phyloP scores from a whole-genome alignment of 2,113 vertebrate species.

The Rhinoptilus africanus region DNA sequence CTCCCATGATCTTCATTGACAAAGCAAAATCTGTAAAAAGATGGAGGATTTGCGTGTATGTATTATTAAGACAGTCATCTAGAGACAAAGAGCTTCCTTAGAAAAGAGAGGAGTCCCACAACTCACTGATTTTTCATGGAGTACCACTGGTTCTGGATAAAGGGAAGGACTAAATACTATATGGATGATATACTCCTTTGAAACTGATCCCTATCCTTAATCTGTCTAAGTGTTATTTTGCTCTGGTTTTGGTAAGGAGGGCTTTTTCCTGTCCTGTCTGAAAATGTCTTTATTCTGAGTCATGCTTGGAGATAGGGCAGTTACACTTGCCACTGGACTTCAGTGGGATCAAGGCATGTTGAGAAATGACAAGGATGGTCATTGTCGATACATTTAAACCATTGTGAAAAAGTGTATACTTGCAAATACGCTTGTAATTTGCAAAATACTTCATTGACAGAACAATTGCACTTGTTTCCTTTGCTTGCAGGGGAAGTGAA shows the following conservation, averaged over 20 bases:
- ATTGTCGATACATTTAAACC: background rate
- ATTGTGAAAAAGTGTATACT: background rate
- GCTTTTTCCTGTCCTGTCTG: background rate
- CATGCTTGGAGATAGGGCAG: background rate
- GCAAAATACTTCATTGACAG: background rate
- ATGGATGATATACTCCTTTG: background rate
- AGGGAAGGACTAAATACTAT: background rate
- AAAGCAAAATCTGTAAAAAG: background rate
- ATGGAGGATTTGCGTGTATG: background rate
- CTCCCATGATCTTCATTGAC: background rate
- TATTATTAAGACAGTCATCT: background rate
- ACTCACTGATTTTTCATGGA: background rate
- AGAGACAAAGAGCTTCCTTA: background rate
- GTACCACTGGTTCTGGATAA: background rate
- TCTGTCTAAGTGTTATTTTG: background rate
- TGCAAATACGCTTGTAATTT: background rate
- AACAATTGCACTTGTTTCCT: background rate
- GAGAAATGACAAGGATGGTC: background rate
- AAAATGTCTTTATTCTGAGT: background rate
- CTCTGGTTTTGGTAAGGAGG: background rate
- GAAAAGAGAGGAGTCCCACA: background rate
- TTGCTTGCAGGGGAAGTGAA: background rate
- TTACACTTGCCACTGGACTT: background rate
- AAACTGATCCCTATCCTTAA: background rate
- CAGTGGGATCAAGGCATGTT: background rate